Base-by-base conservation (phyloP, 2,888 invertebrate species). In the Perdita meconis region DNA sequence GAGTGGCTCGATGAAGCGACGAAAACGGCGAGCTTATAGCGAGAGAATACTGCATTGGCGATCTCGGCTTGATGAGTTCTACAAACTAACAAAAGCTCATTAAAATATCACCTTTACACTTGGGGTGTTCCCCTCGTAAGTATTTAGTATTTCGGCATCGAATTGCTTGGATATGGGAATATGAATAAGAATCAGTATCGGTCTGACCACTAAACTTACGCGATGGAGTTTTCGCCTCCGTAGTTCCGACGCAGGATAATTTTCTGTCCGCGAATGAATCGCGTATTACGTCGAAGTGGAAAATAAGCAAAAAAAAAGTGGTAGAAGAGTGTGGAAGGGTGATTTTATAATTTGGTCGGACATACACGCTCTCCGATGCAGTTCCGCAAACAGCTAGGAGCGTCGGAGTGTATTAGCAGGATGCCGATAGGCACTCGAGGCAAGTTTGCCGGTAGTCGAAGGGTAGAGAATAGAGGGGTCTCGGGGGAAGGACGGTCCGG, bases 371-470 rank as follows among this genome's bases (percentile, higher is more conserved):
- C 56, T n/a, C 22, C 6, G 38, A 13, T n/a, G 55, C 19, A 24
- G 55, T 44, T 56, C 34, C 26, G 56, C 47, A 44, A 67, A 68
- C 60, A 68, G 77, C 63, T 22, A 55, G 47, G 16, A 56, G 63
- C 51, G 47, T 30, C 55, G 59, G 55, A 56, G 50, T 26, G 79
- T 86, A 88, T 90, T 89, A 89, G 88, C 85, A 74, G 86, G 85
- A 84, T 86, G 87, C 87, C 86, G 84, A 90, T 89, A 87, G 89
- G 89, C 83, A 89, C 89, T 89, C 85, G 84, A 89, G 85, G 86
- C 89, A 88, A 90, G 88, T 89, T 89, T 84, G 81, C 83, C 61
- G 75, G 78, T 64, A 68, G 70, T 74, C 70, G 59, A 77, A 76
- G 65, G 69, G 69, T 66, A 63, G 74, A 69, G 71, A 53, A 66